These are phyloP conservation scores for Dasyprocta punctata DNA, from an alignment of 2,113 vertebrate species.

Conservation along the genomic window DNA sequence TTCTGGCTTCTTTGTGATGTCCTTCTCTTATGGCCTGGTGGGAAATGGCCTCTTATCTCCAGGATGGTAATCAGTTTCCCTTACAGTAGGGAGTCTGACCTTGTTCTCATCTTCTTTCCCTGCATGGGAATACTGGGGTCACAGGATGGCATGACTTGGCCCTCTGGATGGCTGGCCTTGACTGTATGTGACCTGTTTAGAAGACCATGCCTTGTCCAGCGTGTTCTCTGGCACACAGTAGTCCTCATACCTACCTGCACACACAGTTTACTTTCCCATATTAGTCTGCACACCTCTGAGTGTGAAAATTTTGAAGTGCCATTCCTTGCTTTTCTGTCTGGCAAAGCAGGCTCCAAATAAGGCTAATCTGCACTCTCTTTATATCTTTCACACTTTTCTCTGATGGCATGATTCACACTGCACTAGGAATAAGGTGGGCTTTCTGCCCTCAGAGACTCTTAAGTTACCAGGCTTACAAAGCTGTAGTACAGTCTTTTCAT, in stretches of 20 bases:
- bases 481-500: not conserved
- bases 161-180: not conserved
- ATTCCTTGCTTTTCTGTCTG: slow-evolving; percentile 41
- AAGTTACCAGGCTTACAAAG: not conserved
- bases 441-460: slow-evolving; percentile 6
- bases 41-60: not conserved
- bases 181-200: not conserved
- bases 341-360: not conserved
- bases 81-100: not conserved
- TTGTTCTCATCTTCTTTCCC: not conserved
- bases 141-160: not conserved
- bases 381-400: not conserved
- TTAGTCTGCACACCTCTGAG: not conserved
- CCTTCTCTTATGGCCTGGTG: not conserved
- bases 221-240: not conserved
- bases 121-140: not conserved
- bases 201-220: not conserved
- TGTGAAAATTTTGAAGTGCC: not conserved
- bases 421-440: not conserved
- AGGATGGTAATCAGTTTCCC: not conserved
- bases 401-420: not conserved
- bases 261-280: not conserved
- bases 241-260: not conserved
- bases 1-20: not conserved
- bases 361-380: slow-evolving; percentile 3